Evolutionary conservation across 2,888 invertebrate genomes (phyloP).

Genomic region (Ecliptopera silaceata): DNA sequence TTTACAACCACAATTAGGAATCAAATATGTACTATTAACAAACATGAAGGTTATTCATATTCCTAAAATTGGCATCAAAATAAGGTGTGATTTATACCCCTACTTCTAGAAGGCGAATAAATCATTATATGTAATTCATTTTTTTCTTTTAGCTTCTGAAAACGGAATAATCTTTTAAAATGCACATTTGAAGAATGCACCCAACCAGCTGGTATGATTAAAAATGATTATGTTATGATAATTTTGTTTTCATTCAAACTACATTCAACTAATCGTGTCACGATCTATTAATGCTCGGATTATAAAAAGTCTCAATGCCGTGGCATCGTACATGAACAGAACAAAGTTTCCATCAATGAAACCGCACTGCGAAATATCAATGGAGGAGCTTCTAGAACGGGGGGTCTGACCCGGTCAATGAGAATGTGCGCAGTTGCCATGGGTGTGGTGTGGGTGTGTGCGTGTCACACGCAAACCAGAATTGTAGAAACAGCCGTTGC

Average conservation of each 20-base stretch:
- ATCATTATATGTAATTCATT: too few species aligned
- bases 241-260: slow-evolving; percentile 1
- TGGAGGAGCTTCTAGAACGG: slow-evolving; percentile 74
- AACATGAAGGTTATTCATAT: too few species aligned
- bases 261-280: slow-evolving; percentile 11
- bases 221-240: background rate
- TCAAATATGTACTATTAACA: too few species aligned
- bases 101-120: too few species aligned
- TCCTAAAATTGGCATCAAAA: too few species aligned
- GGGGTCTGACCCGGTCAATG: slow-evolving; percentile 69
- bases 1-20: too few species aligned
- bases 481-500: slow-evolving; percentile 39
- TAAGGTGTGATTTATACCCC: too few species aligned
- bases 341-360: slow-evolving; percentile 68
- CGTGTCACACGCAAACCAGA: slow-evolving; percentile 34
- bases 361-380: slow-evolving; percentile 75
- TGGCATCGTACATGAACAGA: slow-evolving; percentile 38
- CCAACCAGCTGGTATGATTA: too few species aligned
- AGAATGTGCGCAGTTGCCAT: slow-evolving; percentile 55
- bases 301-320: slow-evolving; percentile 28
- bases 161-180: too few species aligned
- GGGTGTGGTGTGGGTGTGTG: slow-evolving; percentile 43
- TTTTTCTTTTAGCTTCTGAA: too few species aligned
- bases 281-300: slow-evolving; percentile 20
- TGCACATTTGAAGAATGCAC: background rate